Conservation (phyloP, 2,797 vertebrate species). For the Amblyopsis hoosieri region DNA sequence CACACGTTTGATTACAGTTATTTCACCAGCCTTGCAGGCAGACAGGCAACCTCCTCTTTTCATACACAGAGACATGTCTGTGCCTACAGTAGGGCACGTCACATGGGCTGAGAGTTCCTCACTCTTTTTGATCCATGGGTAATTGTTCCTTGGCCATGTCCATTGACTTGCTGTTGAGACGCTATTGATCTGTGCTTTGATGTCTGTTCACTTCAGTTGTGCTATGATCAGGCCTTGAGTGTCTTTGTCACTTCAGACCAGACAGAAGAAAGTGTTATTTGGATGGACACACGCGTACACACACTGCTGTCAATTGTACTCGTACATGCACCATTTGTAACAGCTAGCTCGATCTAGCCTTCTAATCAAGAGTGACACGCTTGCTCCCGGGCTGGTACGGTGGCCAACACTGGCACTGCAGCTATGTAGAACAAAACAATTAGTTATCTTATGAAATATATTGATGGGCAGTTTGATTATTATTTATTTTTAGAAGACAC, state of each 20-base stretch:
- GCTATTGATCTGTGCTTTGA: constrained; percentile 47
- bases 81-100: constrained; percentile 8
- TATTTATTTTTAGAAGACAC: no score
- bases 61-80: constrained; percentile 1
- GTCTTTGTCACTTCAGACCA: constrained; percentile 24
- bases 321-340: no score
- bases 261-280: not conserved
- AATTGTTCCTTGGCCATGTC: constrained; percentile 36
- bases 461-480: no score
- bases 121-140: constrained; percentile 25
- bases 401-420: no score
- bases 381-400: no score
- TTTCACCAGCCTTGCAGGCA: no score
- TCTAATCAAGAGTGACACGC: no score
- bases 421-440: no score
- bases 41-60: not conserved
- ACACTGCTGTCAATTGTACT: no score
- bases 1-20: no score
- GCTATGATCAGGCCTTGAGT: constrained; percentile 27
- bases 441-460: no score
- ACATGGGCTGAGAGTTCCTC: constrained; percentile 24
- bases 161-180: constrained; percentile 52
- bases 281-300: not conserved
- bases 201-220: constrained; percentile 23
- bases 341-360: no score